Evolutionary conservation across 2,113 vertebrate genomes (phyloP), one percentile per base, ranked within the genome.

Genomic region (Salvelinus namaycush): DNA sequence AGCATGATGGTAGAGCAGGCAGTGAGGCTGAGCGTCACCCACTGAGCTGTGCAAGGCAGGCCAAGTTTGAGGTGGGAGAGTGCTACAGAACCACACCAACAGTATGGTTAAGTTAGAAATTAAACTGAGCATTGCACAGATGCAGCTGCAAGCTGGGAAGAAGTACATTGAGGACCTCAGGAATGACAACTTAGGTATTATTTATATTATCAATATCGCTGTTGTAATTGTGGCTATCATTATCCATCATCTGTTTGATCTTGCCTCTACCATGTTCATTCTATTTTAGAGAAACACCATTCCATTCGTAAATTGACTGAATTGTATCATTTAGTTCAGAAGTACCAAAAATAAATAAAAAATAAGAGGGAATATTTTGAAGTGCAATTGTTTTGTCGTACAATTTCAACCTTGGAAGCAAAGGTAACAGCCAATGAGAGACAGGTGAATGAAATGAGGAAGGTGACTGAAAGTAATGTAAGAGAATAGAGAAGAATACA

Each of bases 1-100:
- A 60, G 77, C 79, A 83, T 73, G 75, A 78, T 73, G 74, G 81
- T 73, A 79, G 77, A 87, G 78, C 77, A 81, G 81, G 71, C 83
- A 85, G 83, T 89, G 86, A 85, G 87, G 84, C 80, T 86, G 84
- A 88, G 77, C 83, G 87, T 82, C 90, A 86, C 75, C 85, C 80
- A 81, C 79, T 78, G 71, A 80, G 51, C 27, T 67, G 51, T 82
- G 72, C 64, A 69, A 51, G 27, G 62, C 1, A 9, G 26, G 24
- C 65, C 65, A 29, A 18, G 66, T 66, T 66, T 65, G 72, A 68
- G 12, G 60, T 8, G 68, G 71, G 69, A 44, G 66, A 73, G 48
- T 77, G 70, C 66, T 70, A 69, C 44, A 20, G 20, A 62, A 71
- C 60, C 80, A 66, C 51, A 44, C 18, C 39, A 29, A 14, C 67